A percentile compares a stretch with the other conserved stretches of the same genome.
These are phyloP conservation scores for Pangasius macronema DNA, from an alignment of 2,797 vertebrate species.

Conservation along the genomic window DNA sequence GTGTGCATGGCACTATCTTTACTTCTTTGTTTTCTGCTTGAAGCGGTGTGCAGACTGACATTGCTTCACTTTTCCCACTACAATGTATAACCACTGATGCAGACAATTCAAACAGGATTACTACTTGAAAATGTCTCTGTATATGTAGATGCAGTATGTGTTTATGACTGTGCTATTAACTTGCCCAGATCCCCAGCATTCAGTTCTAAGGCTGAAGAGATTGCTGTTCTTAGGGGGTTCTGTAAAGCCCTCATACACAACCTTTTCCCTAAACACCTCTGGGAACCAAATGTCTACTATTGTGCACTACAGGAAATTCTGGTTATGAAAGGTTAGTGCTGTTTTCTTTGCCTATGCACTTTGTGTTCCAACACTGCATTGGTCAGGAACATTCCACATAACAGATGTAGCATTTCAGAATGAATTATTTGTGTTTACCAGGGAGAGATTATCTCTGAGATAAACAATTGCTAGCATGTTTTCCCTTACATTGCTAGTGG, in stretches of 20 bases:
- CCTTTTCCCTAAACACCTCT: slow-evolving; percentile 71
- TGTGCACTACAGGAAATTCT: slow-evolving; percentile 77
- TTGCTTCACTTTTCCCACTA: background rate
- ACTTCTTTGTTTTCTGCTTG: background rate
- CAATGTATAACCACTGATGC: background rate
- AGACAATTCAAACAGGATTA: background rate
- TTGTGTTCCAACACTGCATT: background rate
- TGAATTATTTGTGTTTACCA: background rate
- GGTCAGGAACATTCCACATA: slow-evolving; percentile 21
- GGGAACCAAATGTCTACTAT: slow-evolving; percentile 67
- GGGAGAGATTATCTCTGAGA: background rate
- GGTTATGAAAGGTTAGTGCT: slow-evolving; percentile 74
- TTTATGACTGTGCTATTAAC: slow-evolving; percentile 29
- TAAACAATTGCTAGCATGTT: background rate
- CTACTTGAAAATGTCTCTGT: background rate
- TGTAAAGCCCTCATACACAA: slow-evolving; percentile 73
- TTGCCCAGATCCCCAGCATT: slow-evolving; percentile 69
- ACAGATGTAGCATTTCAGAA: background rate
- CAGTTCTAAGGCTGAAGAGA: slow-evolving; percentile 68
- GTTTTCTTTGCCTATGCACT: slow-evolving; percentile 35
- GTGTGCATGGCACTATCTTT: background rate
- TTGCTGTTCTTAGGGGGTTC: slow-evolving; percentile 69
- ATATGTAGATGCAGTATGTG: background rate
- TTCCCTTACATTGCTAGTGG: background rate
- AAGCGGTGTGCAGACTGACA: background rate